Evolutionary conservation across 2,888 invertebrate genomes (phyloP).

Genomic region (Tiliacea aurago): DNA sequence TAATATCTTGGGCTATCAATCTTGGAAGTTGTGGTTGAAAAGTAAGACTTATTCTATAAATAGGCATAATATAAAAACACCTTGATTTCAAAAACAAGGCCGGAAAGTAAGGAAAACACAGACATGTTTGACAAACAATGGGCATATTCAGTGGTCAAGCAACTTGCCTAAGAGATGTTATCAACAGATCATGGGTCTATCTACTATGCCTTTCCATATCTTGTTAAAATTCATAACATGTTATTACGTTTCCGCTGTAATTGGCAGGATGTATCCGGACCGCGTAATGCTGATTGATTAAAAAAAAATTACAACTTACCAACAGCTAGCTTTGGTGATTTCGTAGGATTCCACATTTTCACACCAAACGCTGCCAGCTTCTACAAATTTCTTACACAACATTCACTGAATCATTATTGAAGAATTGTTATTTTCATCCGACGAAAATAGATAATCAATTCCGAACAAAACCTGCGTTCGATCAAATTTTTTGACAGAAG

Average conservation of each 20-base stretch:
- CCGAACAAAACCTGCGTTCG: constrained; percentile 61
- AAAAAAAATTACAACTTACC: constrained; percentile 90
- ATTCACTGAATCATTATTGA: constrained; percentile 67
- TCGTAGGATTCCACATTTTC: constrained; percentile 94
- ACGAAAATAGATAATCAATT: constrained; percentile 71
- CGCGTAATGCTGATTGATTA: constrained; percentile 78
- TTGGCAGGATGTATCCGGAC: constrained; percentile 81
- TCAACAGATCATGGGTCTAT: constrained; percentile 21
- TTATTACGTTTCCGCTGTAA: constrained; percentile 86
- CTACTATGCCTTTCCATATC: constrained; percentile 48
- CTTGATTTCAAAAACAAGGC: constrained; percentile 53
- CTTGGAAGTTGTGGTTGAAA: constrained; percentile 1
- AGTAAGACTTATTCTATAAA: constrained; percentile 33
- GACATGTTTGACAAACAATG: constrained; percentile 58
- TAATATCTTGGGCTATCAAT: background rate
- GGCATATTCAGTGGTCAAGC: constrained; percentile 21
- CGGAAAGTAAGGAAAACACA: constrained; percentile 38
- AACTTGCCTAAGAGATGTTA: constrained; percentile 12
- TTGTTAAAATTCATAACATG: constrained; percentile 82
- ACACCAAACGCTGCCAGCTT: constrained; percentile 48
- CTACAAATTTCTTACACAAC: constrained; percentile 39
- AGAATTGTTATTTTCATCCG: constrained; percentile 65
- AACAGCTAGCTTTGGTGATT: constrained; percentile 94
- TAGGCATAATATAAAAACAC: constrained; percentile 25
- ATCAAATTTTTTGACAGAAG: constrained; percentile 66